Evolutionary conservation across 2,113 vertebrate species (phyloP).

Genomic region (Grammomys surdaster): DNA sequence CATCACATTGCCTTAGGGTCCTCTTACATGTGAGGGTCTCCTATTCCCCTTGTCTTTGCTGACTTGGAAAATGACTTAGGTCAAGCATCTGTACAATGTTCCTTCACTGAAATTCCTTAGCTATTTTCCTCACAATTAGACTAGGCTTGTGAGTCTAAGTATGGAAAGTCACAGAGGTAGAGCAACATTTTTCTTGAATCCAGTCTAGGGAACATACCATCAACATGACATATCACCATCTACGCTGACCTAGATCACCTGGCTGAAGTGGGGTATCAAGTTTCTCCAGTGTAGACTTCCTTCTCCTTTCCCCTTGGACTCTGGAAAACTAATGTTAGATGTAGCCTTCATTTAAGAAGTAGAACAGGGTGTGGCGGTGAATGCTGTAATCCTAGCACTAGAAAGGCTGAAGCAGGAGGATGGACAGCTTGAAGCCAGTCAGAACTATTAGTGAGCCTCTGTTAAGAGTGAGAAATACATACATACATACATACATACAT

Average conservation of each 20-base stretch:
- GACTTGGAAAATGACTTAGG: not conserved
- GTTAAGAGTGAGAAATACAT: not conserved
- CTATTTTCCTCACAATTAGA: constrained; percentile 28
- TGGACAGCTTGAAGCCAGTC: not conserved
- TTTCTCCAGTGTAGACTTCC: not conserved
- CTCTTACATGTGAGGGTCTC: constrained; percentile 16
- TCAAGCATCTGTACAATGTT: not conserved
- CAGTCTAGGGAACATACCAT: not conserved
- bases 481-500: not conserved
- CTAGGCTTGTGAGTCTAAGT: not conserved
- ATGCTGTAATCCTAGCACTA: not conserved
- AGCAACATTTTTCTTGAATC: not conserved
- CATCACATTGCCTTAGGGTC: not conserved
- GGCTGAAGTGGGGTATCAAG: not conserved
- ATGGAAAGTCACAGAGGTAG: constrained; percentile 10
- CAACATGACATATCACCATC: not conserved
- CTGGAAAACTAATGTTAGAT: constrained; percentile 30
- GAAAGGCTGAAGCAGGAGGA: not conserved
- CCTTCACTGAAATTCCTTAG: not conserved
- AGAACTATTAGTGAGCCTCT: not conserved
- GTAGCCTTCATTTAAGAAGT: not conserved
- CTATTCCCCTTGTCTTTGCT: constrained; percentile 1
- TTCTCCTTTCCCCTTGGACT: not conserved
- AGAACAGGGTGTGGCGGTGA: not conserved
- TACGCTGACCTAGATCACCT: not conserved